These are phyloP conservation scores for Cacatua alba DNA, from an alignment of 2,113 vertebrate species.

Conservation along the genomic window DNA sequence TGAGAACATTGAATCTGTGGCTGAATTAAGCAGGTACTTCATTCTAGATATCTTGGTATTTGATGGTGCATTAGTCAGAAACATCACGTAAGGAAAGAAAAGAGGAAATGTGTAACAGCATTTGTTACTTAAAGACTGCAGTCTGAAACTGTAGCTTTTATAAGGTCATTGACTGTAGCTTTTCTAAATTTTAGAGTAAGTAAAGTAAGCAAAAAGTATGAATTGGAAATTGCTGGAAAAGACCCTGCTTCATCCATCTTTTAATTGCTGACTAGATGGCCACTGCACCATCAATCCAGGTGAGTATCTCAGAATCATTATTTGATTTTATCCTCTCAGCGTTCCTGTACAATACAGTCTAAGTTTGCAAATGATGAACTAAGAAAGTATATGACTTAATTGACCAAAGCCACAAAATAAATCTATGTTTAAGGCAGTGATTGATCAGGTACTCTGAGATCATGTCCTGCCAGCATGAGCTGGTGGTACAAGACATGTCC, in stretches of 20 bases:
- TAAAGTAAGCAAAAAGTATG: background rate
- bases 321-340: background rate
- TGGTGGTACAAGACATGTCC: background rate
- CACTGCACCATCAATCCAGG: background rate
- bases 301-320: background rate
- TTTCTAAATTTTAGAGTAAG: background rate
- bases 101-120: background rate
- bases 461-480: background rate
- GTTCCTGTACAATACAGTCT: background rate
- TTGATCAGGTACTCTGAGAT: background rate
- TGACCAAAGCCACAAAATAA: background rate
- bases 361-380: background rate
- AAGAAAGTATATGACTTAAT: background rate
- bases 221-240: background rate
- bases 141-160: background rate
- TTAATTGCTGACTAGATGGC: background rate
- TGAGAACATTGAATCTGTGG: background rate
- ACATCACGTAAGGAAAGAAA: background rate
- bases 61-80: background rate
- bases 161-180: background rate
- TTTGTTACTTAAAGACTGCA: background rate
- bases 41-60: background rate
- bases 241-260: background rate
- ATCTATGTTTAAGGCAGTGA: background rate
- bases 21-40: background rate